Evolutionary conservation across 1,140 invertebrate genomes (phyloP).

Genomic region (Drosophila subpulchrella): DNA sequence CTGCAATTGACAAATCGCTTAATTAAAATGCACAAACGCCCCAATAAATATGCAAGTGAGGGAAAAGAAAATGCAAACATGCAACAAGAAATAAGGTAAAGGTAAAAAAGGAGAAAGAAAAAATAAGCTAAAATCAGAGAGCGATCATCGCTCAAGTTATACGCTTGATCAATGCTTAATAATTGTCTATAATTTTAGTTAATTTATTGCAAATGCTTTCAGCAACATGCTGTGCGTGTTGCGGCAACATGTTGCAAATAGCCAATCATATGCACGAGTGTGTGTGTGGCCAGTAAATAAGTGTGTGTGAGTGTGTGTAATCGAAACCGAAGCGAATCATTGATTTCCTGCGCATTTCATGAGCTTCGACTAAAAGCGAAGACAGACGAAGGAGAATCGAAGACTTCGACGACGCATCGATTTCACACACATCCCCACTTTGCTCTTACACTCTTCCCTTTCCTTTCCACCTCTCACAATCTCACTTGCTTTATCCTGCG

Average conservation of each 20-base stretch:
- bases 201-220: constrained; percentile 82
- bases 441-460: neutral
- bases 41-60: constrained; percentile 78
- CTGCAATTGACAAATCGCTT: constrained; percentile 76
- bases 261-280: constrained; percentile 17
- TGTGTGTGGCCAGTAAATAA: constrained; percentile 10
- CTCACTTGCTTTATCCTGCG: constrained; percentile 6
- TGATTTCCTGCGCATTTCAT: constrained; percentile 83
- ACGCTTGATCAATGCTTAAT: constrained; percentile 72
- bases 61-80: constrained; percentile 22
- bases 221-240: constrained; percentile 78
- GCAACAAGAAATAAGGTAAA: constrained; percentile 20
- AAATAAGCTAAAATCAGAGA: constrained; percentile 24
- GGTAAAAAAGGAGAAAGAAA: constrained; percentile 1
- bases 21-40: constrained; percentile 80
- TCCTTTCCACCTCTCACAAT: neutral
- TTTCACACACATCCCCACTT: constrained; percentile 62
- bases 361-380: constrained; percentile 73
- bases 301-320: constrained; percentile 64
- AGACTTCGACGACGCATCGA: constrained; percentile 67
- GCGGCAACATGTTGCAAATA: constrained; percentile 66
- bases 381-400: constrained; percentile 44
- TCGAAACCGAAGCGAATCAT: constrained; percentile 81
- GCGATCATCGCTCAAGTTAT: constrained; percentile 51
- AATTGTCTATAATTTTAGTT: constrained; percentile 82